Percentiles rank a stretch among this genome's conserved stretches.
phyloP scores from a whole-genome alignment of 2,888 invertebrate genomes.

The Endotricha flammealis region DNA sequence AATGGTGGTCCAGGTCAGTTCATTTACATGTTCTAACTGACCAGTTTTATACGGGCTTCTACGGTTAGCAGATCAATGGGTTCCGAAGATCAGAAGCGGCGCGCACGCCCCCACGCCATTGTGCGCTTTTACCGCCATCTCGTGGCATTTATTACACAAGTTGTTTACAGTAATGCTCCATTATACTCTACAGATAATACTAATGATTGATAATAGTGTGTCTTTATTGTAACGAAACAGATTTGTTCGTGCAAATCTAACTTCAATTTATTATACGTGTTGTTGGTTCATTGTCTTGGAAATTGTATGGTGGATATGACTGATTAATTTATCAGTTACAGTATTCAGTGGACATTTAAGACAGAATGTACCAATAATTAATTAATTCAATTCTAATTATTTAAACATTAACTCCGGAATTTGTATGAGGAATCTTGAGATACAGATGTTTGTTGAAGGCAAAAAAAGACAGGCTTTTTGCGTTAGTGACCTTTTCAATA shows the following conservation, averaged over 20 bases:
- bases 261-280: no score
- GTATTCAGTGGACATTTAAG: no score
- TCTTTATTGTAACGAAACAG: constrained; percentile 1
- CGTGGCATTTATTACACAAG: constrained; percentile 34
- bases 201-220: constrained; percentile 20
- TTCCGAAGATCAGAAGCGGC: constrained; percentile 33
- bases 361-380: no score
- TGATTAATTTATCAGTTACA: no score
- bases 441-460: no score
- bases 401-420: no score
- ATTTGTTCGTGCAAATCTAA: no score
- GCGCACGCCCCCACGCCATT: constrained; percentile 55
- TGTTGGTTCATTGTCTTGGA: neutral
- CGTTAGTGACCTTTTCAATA: constrained; percentile 1
- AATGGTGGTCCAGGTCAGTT: neutral
- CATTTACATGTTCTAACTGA: constrained; percentile 18
- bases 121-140: constrained; percentile 43
- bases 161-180: constrained; percentile 37
- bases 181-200: constrained; percentile 41
- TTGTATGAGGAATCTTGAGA: no score
- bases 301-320: no score
- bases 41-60: constrained; percentile 44
- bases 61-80: constrained; percentile 32
- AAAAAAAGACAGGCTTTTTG: no score
- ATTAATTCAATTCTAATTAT: no score